A percentile compares a stretch with the other conserved stretches of the same genome.
phyloP scores from a whole-genome alignment of 2,113 vertebrate species.

The Dipodomys spectabilis region DNA sequence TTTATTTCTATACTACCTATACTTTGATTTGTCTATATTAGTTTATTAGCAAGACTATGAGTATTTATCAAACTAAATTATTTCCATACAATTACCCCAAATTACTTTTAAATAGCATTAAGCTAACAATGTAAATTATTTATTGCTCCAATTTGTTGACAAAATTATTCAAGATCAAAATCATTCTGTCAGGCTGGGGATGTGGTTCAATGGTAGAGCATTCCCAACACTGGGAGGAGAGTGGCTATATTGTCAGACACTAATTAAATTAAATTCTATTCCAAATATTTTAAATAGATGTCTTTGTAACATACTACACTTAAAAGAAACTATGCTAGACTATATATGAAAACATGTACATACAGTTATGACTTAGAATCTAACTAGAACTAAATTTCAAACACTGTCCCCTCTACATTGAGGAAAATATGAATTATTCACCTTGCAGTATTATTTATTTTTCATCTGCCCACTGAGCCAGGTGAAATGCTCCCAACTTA shows the following conservation, averaged over 20 bases:
- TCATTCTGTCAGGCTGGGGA: not conserved
- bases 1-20: not conserved
- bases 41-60: not conserved
- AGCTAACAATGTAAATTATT: not conserved
- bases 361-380: not conserved
- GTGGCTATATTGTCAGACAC: too few relatives aligned
- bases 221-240: too few relatives aligned
- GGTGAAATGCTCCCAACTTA: not conserved
- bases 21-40: not conserved
- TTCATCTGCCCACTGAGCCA: not conserved
- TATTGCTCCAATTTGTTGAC: not conserved
- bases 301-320: not conserved
- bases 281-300: slow-evolving; percentile 45
- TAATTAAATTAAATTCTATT: not conserved
- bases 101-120: not conserved
- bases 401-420: not conserved
- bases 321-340: not conserved
- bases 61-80: slow-evolving; percentile 1
- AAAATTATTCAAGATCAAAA: slow-evolving; percentile 43
- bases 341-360: not conserved
- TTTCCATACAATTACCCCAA: slow-evolving; percentile 40
- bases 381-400: slow-evolving; percentile 9
- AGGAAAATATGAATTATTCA: slow-evolving; percentile 21
- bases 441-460: not conserved
- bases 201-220: too few relatives aligned